Conservation (phyloP, 2,797 vertebrate genomes). For the Rhabdophis nuchalis region DNA sequence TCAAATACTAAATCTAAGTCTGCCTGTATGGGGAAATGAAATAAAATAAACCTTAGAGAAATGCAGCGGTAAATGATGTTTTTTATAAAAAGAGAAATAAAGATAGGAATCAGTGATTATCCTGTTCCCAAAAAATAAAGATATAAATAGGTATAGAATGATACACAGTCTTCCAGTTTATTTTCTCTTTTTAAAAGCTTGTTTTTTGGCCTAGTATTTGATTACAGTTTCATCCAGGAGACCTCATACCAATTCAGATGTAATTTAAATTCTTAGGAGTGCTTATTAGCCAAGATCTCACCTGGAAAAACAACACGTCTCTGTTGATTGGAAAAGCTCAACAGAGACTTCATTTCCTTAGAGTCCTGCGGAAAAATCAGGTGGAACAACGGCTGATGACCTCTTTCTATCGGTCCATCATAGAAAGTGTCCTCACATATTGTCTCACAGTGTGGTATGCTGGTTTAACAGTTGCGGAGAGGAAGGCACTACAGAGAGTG, state of each 20-base stretch:
- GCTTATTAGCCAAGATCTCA: no score
- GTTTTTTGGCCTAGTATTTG: slow-evolving; percentile 40
- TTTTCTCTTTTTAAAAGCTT: slow-evolving; percentile 40
- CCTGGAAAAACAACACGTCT: no score
- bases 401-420: no score
- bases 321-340: no score
- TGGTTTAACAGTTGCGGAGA: no score
- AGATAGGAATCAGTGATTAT: slow-evolving; percentile 46
- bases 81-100: slow-evolving; percentile 32
- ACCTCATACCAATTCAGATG: not conserved
- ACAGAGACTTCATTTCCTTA: no score
- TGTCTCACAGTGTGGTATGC: no score
- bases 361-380: no score
- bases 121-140: slow-evolving; percentile 50
- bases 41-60: not conserved
- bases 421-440: no score
- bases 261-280: no score
- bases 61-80: not conserved
- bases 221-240: slow-evolving; percentile 32
- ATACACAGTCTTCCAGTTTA: slow-evolving; percentile 21
- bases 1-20: not conserved
- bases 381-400: no score
- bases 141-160: slow-evolving; percentile 38
- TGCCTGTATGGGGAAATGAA: not conserved
- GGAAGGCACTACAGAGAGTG: no score